phyloP scores from a whole-genome alignment of 1,140 invertebrate species.

The Temnothorax longispinosus region DNA sequence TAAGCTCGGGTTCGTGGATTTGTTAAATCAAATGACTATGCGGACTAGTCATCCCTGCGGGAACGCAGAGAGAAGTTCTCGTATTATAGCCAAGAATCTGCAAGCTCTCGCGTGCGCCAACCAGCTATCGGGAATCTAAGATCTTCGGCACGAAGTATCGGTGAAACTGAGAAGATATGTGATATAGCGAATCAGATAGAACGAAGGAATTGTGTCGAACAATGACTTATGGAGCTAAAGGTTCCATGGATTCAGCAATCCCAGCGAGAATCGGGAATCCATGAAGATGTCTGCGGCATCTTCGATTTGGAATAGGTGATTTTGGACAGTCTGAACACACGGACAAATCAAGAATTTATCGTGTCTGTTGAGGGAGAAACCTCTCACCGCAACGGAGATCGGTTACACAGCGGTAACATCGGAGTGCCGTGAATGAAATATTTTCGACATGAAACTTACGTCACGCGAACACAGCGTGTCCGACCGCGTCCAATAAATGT shows the following conservation, averaged over 20 bases:
- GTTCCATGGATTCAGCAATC: slow-evolving; percentile 7
- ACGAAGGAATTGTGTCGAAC: slow-evolving; percentile 31
- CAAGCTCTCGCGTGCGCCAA: background rate
- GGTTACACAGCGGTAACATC: background rate
- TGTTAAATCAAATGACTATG: background rate
- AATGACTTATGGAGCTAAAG: slow-evolving; percentile 37
- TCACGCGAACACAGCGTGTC: background rate
- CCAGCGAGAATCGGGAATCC: slow-evolving; percentile 10
- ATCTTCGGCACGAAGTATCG: slow-evolving; percentile 15
- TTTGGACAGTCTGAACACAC: background rate
- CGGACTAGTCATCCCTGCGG: background rate
- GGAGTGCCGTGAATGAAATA: slow-evolving; percentile 11
- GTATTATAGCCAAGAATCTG: background rate
- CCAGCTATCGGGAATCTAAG: background rate
- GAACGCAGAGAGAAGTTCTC: background rate
- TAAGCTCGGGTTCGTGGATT: background rate
- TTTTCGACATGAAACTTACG: slow-evolving; percentile 15
- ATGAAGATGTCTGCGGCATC: slow-evolving; percentile 43
- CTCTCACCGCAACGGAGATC: background rate
- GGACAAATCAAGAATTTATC: slow-evolving; percentile 40
- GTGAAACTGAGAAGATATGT: slow-evolving; percentile 11
- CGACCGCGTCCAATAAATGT: slow-evolving; percentile 53
- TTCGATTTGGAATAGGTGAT: background rate
- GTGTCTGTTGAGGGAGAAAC: background rate
- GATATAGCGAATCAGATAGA: background rate